Evolutionary conservation across 2,888 invertebrate species (phyloP).

Genomic region (Bugula neritina): DNA sequence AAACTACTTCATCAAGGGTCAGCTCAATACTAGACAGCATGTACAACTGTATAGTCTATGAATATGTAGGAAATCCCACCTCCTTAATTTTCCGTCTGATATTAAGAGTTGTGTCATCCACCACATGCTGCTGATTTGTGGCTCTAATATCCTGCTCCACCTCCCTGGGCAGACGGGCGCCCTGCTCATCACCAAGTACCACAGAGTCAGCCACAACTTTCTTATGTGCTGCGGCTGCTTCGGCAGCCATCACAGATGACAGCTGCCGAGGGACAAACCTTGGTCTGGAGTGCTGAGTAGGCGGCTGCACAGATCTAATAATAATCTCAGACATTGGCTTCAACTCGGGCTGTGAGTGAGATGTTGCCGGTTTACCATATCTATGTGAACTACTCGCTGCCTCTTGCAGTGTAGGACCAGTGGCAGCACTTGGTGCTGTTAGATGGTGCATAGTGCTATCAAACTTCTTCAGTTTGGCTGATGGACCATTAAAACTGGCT

Average conservation of each 20-base stretch:
- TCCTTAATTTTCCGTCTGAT: constrained; percentile 22
- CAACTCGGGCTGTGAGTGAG: neutral
- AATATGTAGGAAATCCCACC: no score
- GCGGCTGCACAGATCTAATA: neutral
- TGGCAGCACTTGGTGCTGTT: neutral
- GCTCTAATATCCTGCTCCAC: constrained; percentile 5
- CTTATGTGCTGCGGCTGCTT: neutral
- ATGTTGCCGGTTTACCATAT: neutral
- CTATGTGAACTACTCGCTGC: neutral
- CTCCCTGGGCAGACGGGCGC: neutral
- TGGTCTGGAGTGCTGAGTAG: neutral
- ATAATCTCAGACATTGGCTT: neutral
- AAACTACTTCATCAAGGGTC: no score
- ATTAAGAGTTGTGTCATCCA: constrained; percentile 1
- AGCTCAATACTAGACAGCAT: no score
- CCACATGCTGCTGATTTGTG: neutral
- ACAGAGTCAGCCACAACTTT: constrained; percentile 8
- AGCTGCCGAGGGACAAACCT: constrained; percentile 23
- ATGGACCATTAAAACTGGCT: neutral
- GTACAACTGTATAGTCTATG: no score
- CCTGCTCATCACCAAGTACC: neutral
- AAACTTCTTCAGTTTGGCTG: neutral
- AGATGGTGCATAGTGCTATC: neutral
- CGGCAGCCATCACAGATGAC: constrained; percentile 9
- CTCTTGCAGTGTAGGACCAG: neutral